Conservation (phyloP, 1,140 invertebrate genomes). For the Ooceraea biroi region DNA sequence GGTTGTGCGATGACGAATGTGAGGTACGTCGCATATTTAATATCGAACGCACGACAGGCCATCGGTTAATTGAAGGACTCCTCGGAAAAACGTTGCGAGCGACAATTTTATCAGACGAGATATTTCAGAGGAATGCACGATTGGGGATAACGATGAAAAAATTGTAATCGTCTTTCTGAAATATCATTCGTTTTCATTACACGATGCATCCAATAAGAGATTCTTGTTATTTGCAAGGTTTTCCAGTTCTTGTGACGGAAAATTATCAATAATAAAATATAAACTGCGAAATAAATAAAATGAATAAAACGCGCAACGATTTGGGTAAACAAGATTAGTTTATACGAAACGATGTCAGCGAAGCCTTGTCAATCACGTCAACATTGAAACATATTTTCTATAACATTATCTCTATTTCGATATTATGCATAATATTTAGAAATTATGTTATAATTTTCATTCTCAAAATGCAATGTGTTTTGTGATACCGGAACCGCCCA, state of each 20-base stretch:
- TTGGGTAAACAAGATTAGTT: not conserved
- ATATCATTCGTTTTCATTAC: not conserved
- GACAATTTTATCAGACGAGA: constrained; percentile 49
- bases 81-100: constrained; percentile 26
- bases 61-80: constrained; percentile 47
- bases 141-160: not conserved
- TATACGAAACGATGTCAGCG: not conserved
- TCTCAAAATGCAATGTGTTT: no score
- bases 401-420: constrained; percentile 14
- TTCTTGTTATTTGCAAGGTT: not conserved
- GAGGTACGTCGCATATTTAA: constrained; percentile 49
- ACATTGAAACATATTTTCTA: not conserved
- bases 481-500: no score
- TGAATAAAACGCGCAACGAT: not conserved
- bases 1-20: constrained; percentile 43
- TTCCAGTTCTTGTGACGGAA: not conserved
- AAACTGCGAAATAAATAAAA: not conserved
- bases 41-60: constrained; percentile 42
- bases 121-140: not conserved
- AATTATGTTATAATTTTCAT: constrained; percentile 2
- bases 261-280: not conserved
- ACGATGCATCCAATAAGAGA: not conserved
- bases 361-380: not conserved
- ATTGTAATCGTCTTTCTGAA: not conserved
- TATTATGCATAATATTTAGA: constrained; percentile 3